These are phyloP conservation scores for Ceratosolen fusciceps DNA, from an alignment of 1,140 invertebrate genomes.

Conservation along the genomic window DNA sequence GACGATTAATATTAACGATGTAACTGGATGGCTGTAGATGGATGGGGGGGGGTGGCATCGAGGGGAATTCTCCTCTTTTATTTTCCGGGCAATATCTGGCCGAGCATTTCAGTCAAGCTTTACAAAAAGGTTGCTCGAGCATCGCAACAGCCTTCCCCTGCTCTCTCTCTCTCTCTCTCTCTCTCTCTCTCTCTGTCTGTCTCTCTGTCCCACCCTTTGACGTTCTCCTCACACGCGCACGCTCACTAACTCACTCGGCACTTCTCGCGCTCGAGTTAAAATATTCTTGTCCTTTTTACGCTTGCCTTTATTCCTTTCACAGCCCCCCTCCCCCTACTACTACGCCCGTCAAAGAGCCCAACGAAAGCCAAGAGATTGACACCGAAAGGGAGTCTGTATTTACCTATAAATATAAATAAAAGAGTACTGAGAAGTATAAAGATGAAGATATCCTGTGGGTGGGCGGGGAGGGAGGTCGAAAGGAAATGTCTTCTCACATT, in stretches of 20 bases:
- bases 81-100: not conserved
- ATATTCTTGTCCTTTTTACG: constrained; percentile 21
- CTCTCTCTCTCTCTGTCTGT: too few species aligned
- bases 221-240: too few species aligned
- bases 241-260: too few species aligned
- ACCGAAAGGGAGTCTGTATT: not conserved
- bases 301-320: not conserved
- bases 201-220: too few species aligned
- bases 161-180: too few species aligned
- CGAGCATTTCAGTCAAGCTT: not conserved
- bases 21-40: too few species aligned
- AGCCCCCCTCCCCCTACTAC: not conserved
- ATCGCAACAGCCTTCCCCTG: too few species aligned
- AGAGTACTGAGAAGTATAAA: constrained; percentile 7
- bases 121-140: not conserved
- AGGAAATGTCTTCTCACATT: not conserved
- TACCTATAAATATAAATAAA: constrained; percentile 2
- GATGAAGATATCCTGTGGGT: constrained; percentile 8
- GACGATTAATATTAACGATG: too few species aligned
- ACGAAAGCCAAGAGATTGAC: not conserved
- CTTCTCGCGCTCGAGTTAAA: constrained; percentile 2
- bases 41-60: too few species aligned
- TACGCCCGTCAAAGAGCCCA: too few species aligned
- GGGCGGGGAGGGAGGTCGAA: not conserved
- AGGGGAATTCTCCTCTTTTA: too few species aligned